These are phyloP conservation scores for Orchestes rusci DNA, from an alignment of 2,888 invertebrate genomes.

Conservation along the genomic window DNA sequence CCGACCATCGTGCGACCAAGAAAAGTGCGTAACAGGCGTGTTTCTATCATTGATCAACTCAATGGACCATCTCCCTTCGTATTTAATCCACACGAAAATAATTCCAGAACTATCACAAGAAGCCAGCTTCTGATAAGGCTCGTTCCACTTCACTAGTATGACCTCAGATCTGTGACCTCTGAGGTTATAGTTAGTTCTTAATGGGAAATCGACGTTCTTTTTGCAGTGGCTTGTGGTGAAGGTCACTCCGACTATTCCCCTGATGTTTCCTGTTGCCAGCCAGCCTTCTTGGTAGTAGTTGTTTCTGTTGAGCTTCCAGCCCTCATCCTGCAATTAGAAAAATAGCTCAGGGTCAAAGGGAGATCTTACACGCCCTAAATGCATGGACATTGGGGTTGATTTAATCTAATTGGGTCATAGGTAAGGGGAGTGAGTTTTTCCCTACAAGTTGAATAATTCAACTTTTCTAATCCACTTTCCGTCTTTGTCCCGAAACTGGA, in stretches of 20 bases:
- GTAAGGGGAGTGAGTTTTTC: too few relatives aligned
- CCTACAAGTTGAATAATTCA: too few relatives aligned
- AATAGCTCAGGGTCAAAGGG: neutral
- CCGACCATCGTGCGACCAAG: constrained; percentile 97
- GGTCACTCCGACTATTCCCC: constrained; percentile 92
- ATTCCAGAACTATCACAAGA: constrained; percentile 97
- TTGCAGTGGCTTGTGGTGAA: constrained; percentile 92
- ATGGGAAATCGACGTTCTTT: constrained; percentile 77
- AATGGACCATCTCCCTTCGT: constrained; percentile 98
- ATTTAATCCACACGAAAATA: constrained; percentile 99
- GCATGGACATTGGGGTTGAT: neutral
- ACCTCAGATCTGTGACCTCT: constrained; percentile 94
- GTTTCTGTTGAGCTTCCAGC: constrained; percentile 90
- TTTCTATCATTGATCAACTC: constrained; percentile 97
- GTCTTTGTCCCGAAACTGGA: too few relatives aligned
- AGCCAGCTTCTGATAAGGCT: constrained; percentile 94
- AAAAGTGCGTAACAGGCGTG: constrained; percentile 95
- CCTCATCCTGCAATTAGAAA: constrained; percentile 66
- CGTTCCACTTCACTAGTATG: constrained; percentile 95
- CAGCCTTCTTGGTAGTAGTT: constrained; percentile 98
- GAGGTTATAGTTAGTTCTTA: constrained; percentile 92
- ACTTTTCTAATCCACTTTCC: too few relatives aligned
- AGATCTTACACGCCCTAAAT: neutral
- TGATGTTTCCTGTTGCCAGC: constrained; percentile 91
- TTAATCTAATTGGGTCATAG: too few relatives aligned